Evolutionary conservation across 2,888 invertebrate genomes (phyloP), one percentile per base, ranked within the genome.

Genomic region (Thumatha senex): DNA sequence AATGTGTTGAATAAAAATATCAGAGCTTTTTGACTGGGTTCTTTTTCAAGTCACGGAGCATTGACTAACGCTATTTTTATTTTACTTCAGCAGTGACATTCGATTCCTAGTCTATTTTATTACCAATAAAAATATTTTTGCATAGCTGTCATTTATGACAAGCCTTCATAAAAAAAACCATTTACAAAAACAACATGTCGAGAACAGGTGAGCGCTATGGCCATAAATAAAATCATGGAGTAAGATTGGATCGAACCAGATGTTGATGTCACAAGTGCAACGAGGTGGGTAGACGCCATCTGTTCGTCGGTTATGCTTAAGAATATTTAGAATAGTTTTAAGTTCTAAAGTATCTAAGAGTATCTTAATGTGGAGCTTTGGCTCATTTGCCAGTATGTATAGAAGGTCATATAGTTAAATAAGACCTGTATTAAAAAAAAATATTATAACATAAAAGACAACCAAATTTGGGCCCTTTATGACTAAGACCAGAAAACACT

Each of bases 181-280:
- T 57, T 51, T 51, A 56, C 30, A 58, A 57, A 53, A 61, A 42
- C 31, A 40, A 58, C 15, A 46, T 36, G 40, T 36, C 45, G 53
- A 40, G 64, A 64, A 67, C 79, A 77, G 76, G 76, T 78, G 72
- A 66, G 54, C 46, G 54, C 58, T 60, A 66, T 57, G 48, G 47
- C 51, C 63, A 68, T 74, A 74, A 80, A 76, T 74, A 71, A 72
- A 67, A 68, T 64, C 58, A 56, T 57, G 65, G 61, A 67, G 65
- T 66, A 61, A 74, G 72, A 74, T 74, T 74, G 63, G 61, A 61
- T 55, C 46, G 56, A 46, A 64, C 69, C 76, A 74, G 70, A 72
- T 76, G 78, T 62, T 46, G 33, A 61, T 66, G 67, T 56, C 54
- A 61, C 48, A 52, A 63, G 65, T 67, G 51, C 54, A 57, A 55